phyloP scores from a whole-genome alignment of 2,797 vertebrate genomes.

The Fundulus diaphanus region DNA sequence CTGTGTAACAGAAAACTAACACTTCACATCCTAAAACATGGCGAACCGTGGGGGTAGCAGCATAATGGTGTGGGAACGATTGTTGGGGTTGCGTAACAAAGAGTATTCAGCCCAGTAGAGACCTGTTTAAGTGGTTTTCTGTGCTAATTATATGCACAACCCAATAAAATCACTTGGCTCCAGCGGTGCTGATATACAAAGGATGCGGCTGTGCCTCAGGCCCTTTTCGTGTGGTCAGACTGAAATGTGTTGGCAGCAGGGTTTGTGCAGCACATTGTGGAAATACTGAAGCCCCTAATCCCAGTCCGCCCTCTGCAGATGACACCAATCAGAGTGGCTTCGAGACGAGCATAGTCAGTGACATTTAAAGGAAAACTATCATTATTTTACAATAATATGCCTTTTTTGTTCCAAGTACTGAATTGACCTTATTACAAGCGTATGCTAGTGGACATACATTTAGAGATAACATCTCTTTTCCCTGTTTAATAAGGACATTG shows the following conservation, averaged over 20 bases:
- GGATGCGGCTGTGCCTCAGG: constrained; percentile 18
- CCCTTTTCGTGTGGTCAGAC: constrained; percentile 49
- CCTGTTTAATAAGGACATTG: constrained; percentile 6
- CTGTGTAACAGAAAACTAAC: neutral
- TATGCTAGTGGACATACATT: constrained; percentile 4
- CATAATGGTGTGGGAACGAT: neutral
- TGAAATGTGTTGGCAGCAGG: constrained; percentile 49
- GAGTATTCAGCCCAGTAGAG: constrained; percentile 3
- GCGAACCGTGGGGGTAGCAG: neutral
- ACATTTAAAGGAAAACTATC: constrained; percentile 43
- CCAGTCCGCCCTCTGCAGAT: constrained; percentile 55
- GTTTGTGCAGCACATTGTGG: constrained; percentile 47
- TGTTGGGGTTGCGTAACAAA: neutral
- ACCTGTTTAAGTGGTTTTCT: constrained; percentile 22
- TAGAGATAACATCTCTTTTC: neutral
- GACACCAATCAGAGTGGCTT: constrained; percentile 43
- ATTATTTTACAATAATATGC: constrained; percentile 20
- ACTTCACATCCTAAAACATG: neutral
- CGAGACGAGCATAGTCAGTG: constrained; percentile 47
- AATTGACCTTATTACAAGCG: constrained; percentile 23
- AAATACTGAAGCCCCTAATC: constrained; percentile 29
- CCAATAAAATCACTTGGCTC: constrained; percentile 26
- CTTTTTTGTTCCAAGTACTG: constrained; percentile 18
- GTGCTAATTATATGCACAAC: constrained; percentile 34
- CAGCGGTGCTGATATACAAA: constrained; percentile 11